Conservation (phyloP, 1,140 invertebrate species). For the Eufriesea mexicana region DNA sequence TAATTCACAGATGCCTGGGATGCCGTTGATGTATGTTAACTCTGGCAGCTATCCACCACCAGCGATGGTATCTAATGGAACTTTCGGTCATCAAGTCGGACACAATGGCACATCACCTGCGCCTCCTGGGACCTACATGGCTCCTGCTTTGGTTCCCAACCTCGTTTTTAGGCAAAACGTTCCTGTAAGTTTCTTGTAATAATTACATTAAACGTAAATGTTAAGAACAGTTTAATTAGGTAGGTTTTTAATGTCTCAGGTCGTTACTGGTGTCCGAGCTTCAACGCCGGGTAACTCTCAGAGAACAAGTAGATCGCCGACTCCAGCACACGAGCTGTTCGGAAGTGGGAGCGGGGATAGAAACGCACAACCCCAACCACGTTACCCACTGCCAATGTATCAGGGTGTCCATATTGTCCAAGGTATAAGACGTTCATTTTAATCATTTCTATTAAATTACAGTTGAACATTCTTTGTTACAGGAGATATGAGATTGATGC, state of each 20-base stretch:
- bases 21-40: constrained; percentile 81
- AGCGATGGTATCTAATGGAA: constrained; percentile 73
- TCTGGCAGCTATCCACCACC: constrained; percentile 77
- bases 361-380: constrained; percentile 77
- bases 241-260: constrained; percentile 45
- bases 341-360: constrained; percentile 75
- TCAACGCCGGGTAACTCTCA: constrained; percentile 79
- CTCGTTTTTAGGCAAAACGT: constrained; percentile 80
- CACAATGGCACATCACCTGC: constrained; percentile 73
- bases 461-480: background rate
- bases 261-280: constrained; percentile 75
- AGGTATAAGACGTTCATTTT: constrained; percentile 64
- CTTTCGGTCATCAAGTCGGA: constrained; percentile 77
- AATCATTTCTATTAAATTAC: background rate
- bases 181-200: constrained; percentile 65
- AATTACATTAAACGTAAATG: background rate
- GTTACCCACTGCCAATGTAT: constrained; percentile 82
- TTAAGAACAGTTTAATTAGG: background rate
- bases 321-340: constrained; percentile 77
- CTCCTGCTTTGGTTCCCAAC: constrained; percentile 78
- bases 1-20: constrained; percentile 73
- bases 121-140: constrained; percentile 76
- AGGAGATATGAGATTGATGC: constrained; percentile 81
- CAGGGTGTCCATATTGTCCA: constrained; percentile 80
- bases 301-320: constrained; percentile 78